Evolutionary conservation across 1,140 invertebrate species (phyloP).

Genomic region (Daktulosphaira vitifoliae): DNA sequence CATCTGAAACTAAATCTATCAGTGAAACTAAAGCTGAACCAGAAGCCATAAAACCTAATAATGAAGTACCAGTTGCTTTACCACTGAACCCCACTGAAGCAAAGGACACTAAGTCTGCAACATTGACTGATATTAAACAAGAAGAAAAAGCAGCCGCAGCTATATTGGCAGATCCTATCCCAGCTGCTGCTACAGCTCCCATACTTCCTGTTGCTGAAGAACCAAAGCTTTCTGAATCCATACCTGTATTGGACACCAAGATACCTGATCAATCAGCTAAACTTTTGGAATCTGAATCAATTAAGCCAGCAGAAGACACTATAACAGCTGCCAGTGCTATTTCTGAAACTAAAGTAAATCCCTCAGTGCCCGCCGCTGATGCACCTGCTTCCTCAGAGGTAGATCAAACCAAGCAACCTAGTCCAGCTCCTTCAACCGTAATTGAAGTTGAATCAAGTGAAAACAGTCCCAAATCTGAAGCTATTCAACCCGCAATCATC

Average conservation of each 20-base stretch:
- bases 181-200: slow-evolving; percentile 28
- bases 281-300: neutral
- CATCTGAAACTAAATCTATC: neutral
- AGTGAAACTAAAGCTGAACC: slow-evolving; percentile 23
- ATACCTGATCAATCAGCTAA: slow-evolving; percentile 23
- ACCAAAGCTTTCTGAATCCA: slow-evolving; percentile 9
- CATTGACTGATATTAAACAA: too few relatives aligned
- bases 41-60: slow-evolving; percentile 40
- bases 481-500: slow-evolving; percentile 7
- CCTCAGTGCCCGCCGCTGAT: slow-evolving; percentile 12
- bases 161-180: slow-evolving; percentile 24
- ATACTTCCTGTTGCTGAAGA: slow-evolving; percentile 35
- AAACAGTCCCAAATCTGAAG: slow-evolving; percentile 8
- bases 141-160: neutral
- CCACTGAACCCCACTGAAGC: slow-evolving; percentile 44
- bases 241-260: slow-evolving; percentile 2
- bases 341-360: slow-evolving; percentile 31
- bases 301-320: slow-evolving; percentile 8
- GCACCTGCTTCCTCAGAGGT: neutral
- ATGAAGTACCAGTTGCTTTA: slow-evolving; percentile 42
- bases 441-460: neutral
- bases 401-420: slow-evolving; percentile 35
- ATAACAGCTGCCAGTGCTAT: slow-evolving; percentile 34
- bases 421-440: slow-evolving; percentile 7
- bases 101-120: slow-evolving; percentile 38